Base-by-base conservation (phyloP, 2,888 invertebrate species). In the Morinoia aosen region DNA sequence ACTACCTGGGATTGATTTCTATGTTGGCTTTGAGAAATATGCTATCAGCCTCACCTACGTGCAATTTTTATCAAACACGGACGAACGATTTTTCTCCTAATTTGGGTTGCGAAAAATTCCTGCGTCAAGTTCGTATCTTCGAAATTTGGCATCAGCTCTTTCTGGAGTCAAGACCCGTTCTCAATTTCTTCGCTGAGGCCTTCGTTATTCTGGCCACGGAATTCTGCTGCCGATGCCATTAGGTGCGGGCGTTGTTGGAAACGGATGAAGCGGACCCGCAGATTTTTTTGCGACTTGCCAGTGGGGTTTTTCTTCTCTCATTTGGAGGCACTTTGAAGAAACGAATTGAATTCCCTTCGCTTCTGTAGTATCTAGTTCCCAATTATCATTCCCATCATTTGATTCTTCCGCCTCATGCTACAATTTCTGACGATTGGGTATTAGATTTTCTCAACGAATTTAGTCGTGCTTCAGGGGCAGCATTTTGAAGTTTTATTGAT, bases 221-320 rank as follows among this genome's bases (percentile, higher is more conserved):
- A 57, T 93, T 93, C 57, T 56, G 93, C 93, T 93, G 57, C 56
- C 93, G n/a, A 93, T 93, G 90, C 90, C 48, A 90, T 90, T 90
- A 90, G 40, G 90, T 48, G n/a, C 48, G n/a, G 90, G 90, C 90
- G 90, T 90, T 90, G 40, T 40, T 48, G 40, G 33, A 40, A 90
- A 90, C 90, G 90, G 48, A 90, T 90, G 90, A 90, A 39, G 40
- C 90, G 40, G 40, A 19, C 40, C 90, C 90, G 90, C 90, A 16
- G 90, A 40, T 90, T 90, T 90, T 88, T 76, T 76, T 76, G 33
- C 25, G 76, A 76, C 76, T 33, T 19, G 25, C 76, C 76, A 76
- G 76, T 76, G 25, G 25, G 25, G 76, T 76, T 76, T 76, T 76
- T 76, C 76, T 76, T 76, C 76, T 76, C 76, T 76, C 76, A 76